Evolutionary conservation across 1,140 invertebrate genomes (phyloP), one percentile per base, ranked within the genome.

Genomic region (Polyergus mexicanus): DNA sequence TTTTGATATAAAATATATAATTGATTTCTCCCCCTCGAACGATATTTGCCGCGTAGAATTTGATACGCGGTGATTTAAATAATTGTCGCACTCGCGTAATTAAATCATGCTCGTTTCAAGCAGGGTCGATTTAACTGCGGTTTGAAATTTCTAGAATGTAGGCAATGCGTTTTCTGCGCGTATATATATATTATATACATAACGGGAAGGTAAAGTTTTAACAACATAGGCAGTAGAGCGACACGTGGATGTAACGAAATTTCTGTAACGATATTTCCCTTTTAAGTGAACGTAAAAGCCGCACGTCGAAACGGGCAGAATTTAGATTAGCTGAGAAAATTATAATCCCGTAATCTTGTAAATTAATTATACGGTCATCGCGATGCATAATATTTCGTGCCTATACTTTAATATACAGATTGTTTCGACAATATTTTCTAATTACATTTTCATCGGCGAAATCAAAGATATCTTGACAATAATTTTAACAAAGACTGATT

Each of bases 231-330:
- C 74, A 19, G 35, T 38, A 11, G 47, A 51, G 38, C 74, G 58
- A 66, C 75, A 78, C 44, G 75, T 78, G 54, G 62, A 80, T 47
- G 25, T 54, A 80, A 80, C 62, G 47, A 80, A 80, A 80, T 80
- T 80, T 32, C 44, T 54, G 8, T 66, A 66, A 78, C 44, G 60
- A 51, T 38, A 66, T 66, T 78, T 66, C 75, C 44, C 76, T 77
- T 77, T 54, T 66, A 78, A 66, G 76, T 54, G 76, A 63, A 78
- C 32, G 76, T 68, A 80, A 80, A 68, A 80, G 44, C 44, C 28
- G n/a, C 60, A 65, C 62, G 76, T 76, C 25, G 41, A 77, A 77
- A 77, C 22, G 22, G 16, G 54, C 41, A 80, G 62, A 80, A 66
- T 68, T 80, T 68, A 54, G 47, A 80, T 68, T 80, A 80, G 47